phyloP scores from a whole-genome alignment of 2,888 invertebrate genomes.

The Eudasyphora cyanicolor region DNA sequence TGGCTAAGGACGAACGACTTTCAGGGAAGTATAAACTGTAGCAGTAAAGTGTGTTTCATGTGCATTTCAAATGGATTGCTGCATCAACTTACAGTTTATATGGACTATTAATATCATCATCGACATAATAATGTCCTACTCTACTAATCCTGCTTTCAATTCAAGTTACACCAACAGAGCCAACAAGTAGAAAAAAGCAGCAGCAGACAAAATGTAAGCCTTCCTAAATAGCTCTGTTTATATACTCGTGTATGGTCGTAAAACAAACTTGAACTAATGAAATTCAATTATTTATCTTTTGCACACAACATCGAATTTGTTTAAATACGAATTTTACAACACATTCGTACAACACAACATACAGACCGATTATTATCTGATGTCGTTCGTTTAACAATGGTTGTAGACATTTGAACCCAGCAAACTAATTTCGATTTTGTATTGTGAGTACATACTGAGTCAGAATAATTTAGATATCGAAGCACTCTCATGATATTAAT shows the following conservation, averaged over 20 bases:
- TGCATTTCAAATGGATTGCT: slow-evolving; percentile 8
- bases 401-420: neutral
- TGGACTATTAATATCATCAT: neutral
- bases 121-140: neutral
- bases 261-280: slow-evolving; percentile 11
- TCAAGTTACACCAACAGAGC: neutral
- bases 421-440: too few relatives aligned
- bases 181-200: neutral
- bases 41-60: neutral
- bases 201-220: neutral
- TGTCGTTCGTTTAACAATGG: neutral
- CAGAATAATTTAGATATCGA: too few relatives aligned
- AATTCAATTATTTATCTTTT: slow-evolving; percentile 24
- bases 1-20: neutral
- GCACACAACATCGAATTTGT: slow-evolving; percentile 15
- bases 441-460: too few relatives aligned
- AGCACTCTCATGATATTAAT: too few relatives aligned
- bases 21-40: neutral
- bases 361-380: neutral
- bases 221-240: neutral
- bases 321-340: slow-evolving; percentile 3
- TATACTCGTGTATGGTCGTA: neutral
- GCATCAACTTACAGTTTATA: neutral
- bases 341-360: neutral
- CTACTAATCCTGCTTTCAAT: neutral